phyloP scores from a whole-genome alignment of 2,888 invertebrate genomes.

The Tortricodes alternella region DNA sequence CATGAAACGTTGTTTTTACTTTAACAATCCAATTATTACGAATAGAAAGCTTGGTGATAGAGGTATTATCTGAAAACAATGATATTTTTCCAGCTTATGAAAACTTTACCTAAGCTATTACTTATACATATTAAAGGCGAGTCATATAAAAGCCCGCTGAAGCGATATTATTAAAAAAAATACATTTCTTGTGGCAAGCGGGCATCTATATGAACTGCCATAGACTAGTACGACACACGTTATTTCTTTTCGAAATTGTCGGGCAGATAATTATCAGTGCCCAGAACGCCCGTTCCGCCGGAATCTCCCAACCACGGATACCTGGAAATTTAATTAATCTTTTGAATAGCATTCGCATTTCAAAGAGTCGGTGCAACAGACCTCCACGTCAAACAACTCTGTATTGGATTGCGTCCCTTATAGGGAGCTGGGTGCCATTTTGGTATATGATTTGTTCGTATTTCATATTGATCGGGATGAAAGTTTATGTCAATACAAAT shows the following conservation, averaged over 20 bases:
- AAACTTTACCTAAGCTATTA: conserved; percentile 7
- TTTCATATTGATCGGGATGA: no score
- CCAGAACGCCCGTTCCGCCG: conserved; percentile 90
- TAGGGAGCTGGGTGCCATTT: no score
- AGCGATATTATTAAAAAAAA: not conserved
- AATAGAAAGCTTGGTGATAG: no score
- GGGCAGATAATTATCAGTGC: conserved; percentile 91
- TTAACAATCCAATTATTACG: not conserved
- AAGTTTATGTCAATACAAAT: no score
- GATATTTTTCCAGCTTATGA: not conserved
- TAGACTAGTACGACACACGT: conserved; percentile 33
- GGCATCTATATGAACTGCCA: conserved; percentile 3
- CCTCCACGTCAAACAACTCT: no score
- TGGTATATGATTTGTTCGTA: no score
- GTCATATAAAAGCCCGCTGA: conserved; percentile 16
- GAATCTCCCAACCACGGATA: conserved; percentile 96
- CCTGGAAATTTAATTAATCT: conserved; percentile 52
- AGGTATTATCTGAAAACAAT: not conserved
- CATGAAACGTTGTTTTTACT: not conserved
- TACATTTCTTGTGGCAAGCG: not conserved
- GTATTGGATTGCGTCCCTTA: no score
- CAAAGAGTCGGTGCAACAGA: no score
- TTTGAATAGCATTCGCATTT: conserved; percentile 17
- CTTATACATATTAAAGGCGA: conserved; percentile 9
- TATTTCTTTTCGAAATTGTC: conserved; percentile 83